Conservation (phyloP, 2,888 invertebrate genomes). For the Halictus quadricinctus region DNA sequence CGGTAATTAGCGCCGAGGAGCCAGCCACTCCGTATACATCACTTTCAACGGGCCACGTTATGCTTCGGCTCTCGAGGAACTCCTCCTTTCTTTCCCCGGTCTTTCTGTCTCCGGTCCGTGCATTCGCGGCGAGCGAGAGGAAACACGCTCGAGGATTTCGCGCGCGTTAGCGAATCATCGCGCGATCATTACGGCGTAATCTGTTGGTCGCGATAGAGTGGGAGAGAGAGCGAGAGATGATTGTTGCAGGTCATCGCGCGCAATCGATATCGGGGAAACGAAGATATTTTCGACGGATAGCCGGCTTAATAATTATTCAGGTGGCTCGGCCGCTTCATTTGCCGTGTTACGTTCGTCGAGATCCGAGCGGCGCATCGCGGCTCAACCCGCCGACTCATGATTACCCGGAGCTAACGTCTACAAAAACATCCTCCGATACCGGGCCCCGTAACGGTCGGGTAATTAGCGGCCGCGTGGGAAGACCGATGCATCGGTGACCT, state of each 20-base stretch:
- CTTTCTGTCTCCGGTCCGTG: background rate
- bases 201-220: background rate
- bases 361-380: background rate
- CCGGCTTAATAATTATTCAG: constrained; percentile 58
- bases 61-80: constrained; percentile 39
- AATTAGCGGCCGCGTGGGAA: constrained; percentile 60
- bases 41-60: constrained; percentile 67
- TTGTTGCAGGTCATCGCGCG: constrained; percentile 72
- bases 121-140: background rate
- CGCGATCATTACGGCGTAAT: constrained; percentile 54
- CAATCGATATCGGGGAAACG: constrained; percentile 64
- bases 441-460: constrained; percentile 45
- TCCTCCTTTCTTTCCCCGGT: constrained; percentile 34
- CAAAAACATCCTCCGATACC: constrained; percentile 54
- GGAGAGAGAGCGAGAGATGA: constrained; percentile 5
- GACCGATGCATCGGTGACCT: constrained; percentile 40
- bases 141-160: constrained; percentile 37
- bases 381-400: constrained; percentile 63
- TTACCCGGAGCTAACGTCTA: constrained; percentile 52
- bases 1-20: constrained; percentile 71
- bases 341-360: constrained; percentile 27
- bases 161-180: constrained; percentile 66
- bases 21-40: constrained; percentile 72
- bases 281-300: constrained; percentile 33
- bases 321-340: constrained; percentile 55